A percentile compares a stretch with the other conserved stretches of the same genome.
phyloP scores from a whole-genome alignment of 2,888 invertebrate genomes.

The Aradus depressus region DNA sequence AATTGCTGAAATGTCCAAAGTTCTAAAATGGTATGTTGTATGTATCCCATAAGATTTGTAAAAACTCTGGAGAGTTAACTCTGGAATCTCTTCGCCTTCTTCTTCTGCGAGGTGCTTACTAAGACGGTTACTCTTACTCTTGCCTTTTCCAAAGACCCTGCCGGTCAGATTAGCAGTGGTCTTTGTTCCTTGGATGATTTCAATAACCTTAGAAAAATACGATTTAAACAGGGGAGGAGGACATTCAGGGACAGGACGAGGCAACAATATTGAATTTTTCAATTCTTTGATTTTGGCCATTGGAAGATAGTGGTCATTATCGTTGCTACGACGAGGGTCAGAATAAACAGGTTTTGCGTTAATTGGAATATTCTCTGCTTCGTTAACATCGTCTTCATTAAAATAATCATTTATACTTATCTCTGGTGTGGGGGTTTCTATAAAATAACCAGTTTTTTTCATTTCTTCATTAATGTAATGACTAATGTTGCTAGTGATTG shows the following conservation, averaged over 20 bases:
- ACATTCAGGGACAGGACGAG: neutral
- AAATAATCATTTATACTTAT: neutral
- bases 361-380: neutral
- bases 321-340: too few species aligned
- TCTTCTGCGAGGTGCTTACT: neutral
- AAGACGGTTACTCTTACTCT: too few species aligned
- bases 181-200: neutral
- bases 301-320: too few species aligned
- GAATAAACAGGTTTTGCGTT: neutral
- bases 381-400: neutral
- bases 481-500: neutral
- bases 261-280: constrained; percentile 7
- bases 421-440: too few species aligned
- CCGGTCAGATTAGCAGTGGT: neutral
- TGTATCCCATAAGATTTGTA: neutral
- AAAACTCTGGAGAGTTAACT: constrained; percentile 1
- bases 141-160: neutral
- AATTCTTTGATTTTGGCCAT: neutral
- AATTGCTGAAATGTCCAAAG: constrained; percentile 4
- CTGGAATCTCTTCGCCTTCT: neutral
- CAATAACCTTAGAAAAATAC: constrained; percentile 9
- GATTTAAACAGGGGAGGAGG: neutral
- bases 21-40: neutral
- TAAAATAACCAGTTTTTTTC: too few species aligned
- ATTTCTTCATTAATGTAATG: too few species aligned